Evolutionary conservation across 2,797 vertebrate genomes (phyloP), one percentile per base, ranked within the genome.

Genomic region (Choloepus didactylus): DNA sequence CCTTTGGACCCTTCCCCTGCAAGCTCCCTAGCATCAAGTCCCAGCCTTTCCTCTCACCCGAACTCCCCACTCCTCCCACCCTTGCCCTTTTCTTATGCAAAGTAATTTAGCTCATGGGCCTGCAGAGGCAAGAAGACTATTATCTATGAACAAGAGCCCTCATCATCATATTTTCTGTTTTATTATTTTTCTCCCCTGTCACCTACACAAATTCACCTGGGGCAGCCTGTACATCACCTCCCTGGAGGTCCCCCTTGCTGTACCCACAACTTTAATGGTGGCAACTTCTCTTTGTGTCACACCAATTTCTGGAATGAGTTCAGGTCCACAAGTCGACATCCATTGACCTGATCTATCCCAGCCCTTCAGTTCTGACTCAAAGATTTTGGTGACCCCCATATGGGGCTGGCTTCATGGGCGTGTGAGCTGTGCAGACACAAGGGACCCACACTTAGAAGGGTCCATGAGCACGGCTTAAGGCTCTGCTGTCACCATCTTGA

Each of bases 381-480:
- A 91, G 86, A n/a, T 60, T 90, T 76, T 60, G 44, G 49, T 67
- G 70, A 62, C 8, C 0, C 21, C 14, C 16, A 31, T 5, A 21
- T 1, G 5, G 51, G n/a, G 56, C 9, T 3, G 18, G 35, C 4
- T 18, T n/a, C 12, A 2, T 3, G 27, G 49, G 12, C 3, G 3
- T 6, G 3, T 56, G 6, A 12, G 5, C n/a, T 27, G 0, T 0
- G 6, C 8, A 31, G 41, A 23, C 18, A 27, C 15, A 18, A 9
- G 25, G 49, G 15, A 0, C 44, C 44, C 64, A 5, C 0, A 0
- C 44, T 66, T n/a, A n/a, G 59, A 82, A 51, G 76, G 64, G n/a
- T 4, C 5, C n/a, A 49, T 25, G 14, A 5, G 0, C 3, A 0
- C 5, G 16, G 35, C n/a, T 83, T n/a, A 56, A 16, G 7, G 31